These are phyloP conservation scores for Rhagologus leucostigma DNA, from an alignment of 2,113 vertebrate species.

Conservation along the genomic window DNA sequence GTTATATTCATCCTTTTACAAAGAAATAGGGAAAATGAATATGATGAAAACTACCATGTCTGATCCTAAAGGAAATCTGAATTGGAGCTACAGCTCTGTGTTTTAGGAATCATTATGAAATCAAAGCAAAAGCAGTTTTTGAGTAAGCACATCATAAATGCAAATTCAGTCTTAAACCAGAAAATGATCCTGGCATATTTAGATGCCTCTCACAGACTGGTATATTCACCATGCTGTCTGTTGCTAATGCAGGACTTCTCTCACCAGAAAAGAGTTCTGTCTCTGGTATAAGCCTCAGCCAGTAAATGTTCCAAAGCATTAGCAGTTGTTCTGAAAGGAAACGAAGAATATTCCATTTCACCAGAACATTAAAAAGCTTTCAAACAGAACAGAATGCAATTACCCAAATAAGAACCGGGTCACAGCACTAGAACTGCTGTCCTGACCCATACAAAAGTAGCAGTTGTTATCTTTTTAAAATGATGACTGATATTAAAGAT, in stretches of 20 bases:
- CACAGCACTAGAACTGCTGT: not conserved
- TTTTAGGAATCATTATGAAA: not conserved
- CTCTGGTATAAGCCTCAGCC: not conserved
- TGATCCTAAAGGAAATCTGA: not conserved
- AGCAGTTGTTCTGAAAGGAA: not conserved
- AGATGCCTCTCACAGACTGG: not conserved
- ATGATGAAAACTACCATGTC: not conserved
- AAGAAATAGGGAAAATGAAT: not conserved
- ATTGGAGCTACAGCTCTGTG: not conserved
- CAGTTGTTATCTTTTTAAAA: not conserved
- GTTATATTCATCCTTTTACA: not conserved
- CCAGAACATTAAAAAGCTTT: conserved; percentile 19
- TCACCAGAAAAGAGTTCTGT: not conserved
- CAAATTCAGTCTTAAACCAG: not conserved
- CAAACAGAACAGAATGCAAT: not conserved
- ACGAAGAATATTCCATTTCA: conserved; percentile 14
- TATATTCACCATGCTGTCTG: not conserved
- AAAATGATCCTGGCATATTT: not conserved
- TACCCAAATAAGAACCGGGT: conserved; percentile 5
- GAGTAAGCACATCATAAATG: not conserved
- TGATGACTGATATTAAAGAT: not conserved
- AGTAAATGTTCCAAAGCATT: not conserved
- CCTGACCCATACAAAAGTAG: not conserved
- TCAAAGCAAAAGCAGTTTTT: not conserved
- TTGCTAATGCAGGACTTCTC: not conserved